phyloP scores from a whole-genome alignment of 2,113 vertebrate genomes.

The Cacatua alba region DNA sequence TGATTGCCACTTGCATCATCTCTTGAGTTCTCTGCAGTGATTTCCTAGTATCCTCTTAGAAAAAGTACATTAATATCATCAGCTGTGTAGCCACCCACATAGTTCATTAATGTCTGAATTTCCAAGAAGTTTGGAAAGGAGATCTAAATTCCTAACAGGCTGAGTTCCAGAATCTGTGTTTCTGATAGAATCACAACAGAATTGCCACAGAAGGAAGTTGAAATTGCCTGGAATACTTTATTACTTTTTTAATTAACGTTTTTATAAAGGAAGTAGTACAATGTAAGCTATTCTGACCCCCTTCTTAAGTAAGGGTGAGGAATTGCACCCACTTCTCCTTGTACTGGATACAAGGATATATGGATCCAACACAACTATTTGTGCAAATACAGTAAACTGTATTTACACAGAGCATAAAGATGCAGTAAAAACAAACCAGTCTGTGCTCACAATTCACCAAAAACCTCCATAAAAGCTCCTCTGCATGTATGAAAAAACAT shows the following conservation, averaged over 20 bases:
- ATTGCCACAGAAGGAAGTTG: not conserved
- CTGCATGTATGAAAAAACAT: not conserved
- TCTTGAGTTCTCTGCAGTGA: slow-evolving; percentile 34
- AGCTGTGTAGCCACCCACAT: not conserved
- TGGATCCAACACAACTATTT: not conserved
- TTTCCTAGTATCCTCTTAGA: slow-evolving; percentile 14
- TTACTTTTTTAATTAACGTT: not conserved
- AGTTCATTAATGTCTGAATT: not conserved
- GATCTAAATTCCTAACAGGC: not conserved
- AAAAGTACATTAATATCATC: not conserved
- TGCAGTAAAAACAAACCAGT: not conserved
- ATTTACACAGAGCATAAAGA: not conserved
- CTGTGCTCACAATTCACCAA: not conserved
- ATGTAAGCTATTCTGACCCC: not conserved
- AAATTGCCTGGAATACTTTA: not conserved
- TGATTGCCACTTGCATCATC: slow-evolving; percentile 77
- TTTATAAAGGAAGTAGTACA: not conserved
- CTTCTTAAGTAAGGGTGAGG: not conserved
- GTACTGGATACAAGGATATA: not conserved
- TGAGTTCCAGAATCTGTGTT: not conserved
- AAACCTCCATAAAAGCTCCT: not conserved
- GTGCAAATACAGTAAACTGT: not conserved
- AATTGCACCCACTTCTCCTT: not conserved
- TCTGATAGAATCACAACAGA: not conserved
- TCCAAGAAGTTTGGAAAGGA: not conserved